Base-by-base conservation (phyloP, 92 coral and sea anemone genomes). In the Phenganax stokvisi region DNA sequence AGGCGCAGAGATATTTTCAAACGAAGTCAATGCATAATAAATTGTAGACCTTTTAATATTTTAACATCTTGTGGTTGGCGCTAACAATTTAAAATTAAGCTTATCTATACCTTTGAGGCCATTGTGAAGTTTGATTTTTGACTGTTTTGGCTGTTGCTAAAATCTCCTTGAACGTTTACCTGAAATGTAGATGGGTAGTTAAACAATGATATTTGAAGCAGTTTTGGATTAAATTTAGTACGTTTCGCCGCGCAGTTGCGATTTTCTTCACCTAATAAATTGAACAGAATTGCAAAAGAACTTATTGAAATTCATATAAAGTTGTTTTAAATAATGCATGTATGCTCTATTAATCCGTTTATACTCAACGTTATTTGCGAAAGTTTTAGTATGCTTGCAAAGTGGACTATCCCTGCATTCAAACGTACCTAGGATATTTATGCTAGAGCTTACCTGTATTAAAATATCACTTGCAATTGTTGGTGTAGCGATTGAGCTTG, bases 61-160 rank as follows among this genome's bases (percentile, higher is more conserved):
- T 2, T 10, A 30, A 28, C 54, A 37, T 68, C 47, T 37, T 68
- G 73, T 11, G 73, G 31, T 68, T 30, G 52, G 54, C 52, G 47
- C 16, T 68, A 68, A 68, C 10, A 27, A 5, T 68, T 68, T 68
- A 5, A 68, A 30, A 68, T 44, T 25, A n/a, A 64, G 16, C 73
- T 68, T 68, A 68, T 53, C 53, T 68, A 37, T 37, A 37, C 47
- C 13, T 68, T 68, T 27, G 73, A 27, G 9, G 73, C 73, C 73
- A 68, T 68, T 3, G 0, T 68, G 73, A 37, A 8, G 30, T 64
- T 64, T 37, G 47, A 13, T 59, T 59, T 25, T 37, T 12, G 54
- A 0, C 10, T 20, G 13, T 67, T 68, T 11, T 29, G 13, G 12
- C 73, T 68, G 73, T 29, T 27, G 73, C 54, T 68, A 68, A 37